Conservation (phyloP, 1,140 invertebrate species). For the Diachasmimorpha longicaudata region DNA sequence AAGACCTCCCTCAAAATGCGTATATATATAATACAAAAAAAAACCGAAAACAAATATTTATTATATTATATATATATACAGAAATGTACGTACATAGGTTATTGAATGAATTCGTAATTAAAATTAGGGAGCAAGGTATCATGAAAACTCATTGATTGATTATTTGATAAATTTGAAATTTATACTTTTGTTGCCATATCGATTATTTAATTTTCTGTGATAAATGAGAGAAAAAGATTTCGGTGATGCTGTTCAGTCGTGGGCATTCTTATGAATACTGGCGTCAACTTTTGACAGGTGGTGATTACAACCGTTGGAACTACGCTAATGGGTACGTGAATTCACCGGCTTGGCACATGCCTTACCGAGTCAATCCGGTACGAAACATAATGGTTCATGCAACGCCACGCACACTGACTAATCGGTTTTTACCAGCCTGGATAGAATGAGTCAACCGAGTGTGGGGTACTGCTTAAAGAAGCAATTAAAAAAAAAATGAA, state of each 20-base stretch:
- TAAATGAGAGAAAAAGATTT: conserved; percentile 2
- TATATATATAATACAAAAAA: conserved; percentile 13
- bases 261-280: conserved; percentile 31
- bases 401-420: conserved; percentile 61
- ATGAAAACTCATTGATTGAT: background rate
- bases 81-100: conserved; percentile 4
- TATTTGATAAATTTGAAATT: background rate
- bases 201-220: background rate
- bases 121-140: conserved; percentile 36
- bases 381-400: conserved; percentile 65
- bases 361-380: conserved; percentile 59
- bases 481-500: conserved; percentile 4
- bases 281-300: conserved; percentile 58
- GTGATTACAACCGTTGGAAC: conserved; percentile 61
- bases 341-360: conserved; percentile 62
- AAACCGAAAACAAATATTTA: conserved; percentile 12
- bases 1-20: conserved; percentile 7
- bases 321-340: conserved; percentile 62
- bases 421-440: conserved; percentile 60
- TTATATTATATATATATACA: conserved; percentile 21
- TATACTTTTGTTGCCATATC: background rate
- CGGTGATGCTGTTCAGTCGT: background rate
- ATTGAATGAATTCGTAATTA: conserved; percentile 26
- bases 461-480: conserved; percentile 21
- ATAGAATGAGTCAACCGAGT: conserved; percentile 44